Evolutionary conservation across 2,888 invertebrate species (phyloP).

Genomic region (Sialis lutaria): DNA sequence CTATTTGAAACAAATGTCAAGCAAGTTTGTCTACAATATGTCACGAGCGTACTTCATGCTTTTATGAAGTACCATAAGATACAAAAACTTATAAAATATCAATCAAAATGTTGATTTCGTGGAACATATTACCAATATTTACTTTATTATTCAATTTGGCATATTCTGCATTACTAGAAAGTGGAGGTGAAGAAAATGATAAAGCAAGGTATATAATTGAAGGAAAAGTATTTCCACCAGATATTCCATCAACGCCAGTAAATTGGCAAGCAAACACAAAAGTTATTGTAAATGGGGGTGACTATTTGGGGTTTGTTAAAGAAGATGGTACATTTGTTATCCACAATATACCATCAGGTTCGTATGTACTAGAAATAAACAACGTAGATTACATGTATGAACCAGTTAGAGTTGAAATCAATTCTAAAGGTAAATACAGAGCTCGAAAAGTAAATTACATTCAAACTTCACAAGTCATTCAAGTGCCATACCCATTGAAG

Average conservation of each 20-base stretch:
- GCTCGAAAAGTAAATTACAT: conserved; percentile 89
- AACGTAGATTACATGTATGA: conserved; percentile 88
- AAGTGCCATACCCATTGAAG: conserved; percentile 83
- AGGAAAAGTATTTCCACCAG: conserved; percentile 63
- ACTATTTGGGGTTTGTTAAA: conserved; percentile 72
- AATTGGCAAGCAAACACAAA: conserved; percentile 65
- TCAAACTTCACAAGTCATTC: conserved; percentile 77
- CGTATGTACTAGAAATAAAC: conserved; percentile 83
- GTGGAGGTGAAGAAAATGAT: conserved; percentile 23
- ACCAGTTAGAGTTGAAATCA: conserved; percentile 90
- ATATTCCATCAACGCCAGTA: conserved; percentile 32
- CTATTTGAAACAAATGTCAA: too few relatives aligned
- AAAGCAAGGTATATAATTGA: conserved; percentile 53
- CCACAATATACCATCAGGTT: conserved; percentile 77
- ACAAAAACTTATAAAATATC: too few relatives aligned
- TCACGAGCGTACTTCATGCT: too few relatives aligned
- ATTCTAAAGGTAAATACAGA: conserved; percentile 89
- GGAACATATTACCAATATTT: too few relatives aligned
- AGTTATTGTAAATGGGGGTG: conserved; percentile 76
- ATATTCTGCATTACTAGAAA: too few relatives aligned
- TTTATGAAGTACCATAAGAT: too few relatives aligned
- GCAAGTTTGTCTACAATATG: too few relatives aligned
- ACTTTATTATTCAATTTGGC: too few relatives aligned
- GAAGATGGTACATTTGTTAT: conserved; percentile 85
- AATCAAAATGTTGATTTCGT: too few relatives aligned